These are phyloP conservation scores for Bombus confusus DNA, from an alignment of 1,140 invertebrate genomes.

Conservation along the genomic window DNA sequence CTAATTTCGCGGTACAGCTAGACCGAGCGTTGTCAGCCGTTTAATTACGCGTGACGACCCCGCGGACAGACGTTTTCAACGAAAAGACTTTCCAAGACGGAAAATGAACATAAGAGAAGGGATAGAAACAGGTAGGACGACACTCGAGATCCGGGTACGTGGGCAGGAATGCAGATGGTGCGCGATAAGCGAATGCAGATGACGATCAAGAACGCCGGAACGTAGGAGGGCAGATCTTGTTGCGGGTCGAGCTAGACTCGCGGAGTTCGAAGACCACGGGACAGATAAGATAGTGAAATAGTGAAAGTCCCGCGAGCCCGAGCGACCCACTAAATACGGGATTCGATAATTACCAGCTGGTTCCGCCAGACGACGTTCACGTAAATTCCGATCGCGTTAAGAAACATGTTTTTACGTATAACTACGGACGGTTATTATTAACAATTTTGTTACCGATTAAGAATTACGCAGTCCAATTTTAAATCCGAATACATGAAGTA, in stretches of 20 bases:
- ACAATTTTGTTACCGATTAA: background rate
- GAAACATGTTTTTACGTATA: background rate
- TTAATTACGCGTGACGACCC: conserved; percentile 48
- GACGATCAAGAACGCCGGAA: conserved; percentile 55
- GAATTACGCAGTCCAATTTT: background rate
- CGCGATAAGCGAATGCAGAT: conserved; percentile 62
- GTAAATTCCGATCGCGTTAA: conserved; percentile 9
- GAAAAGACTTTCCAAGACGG: background rate
- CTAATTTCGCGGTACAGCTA: conserved; percentile 20
- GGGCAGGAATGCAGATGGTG: conserved; percentile 72
- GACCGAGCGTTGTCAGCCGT: background rate
- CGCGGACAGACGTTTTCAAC: background rate
- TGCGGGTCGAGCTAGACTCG: conserved; percentile 23
- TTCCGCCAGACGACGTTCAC: background rate
- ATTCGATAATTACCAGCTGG: conserved; percentile 39
- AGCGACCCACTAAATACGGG: conserved; percentile 28
- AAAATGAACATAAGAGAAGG: conserved; percentile 14
- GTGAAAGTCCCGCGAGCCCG: conserved; percentile 42
- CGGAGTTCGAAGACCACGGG: conserved; percentile 36
- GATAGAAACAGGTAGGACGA: conserved; percentile 69
- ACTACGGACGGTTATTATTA: background rate
- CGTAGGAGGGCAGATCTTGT: conserved; percentile 50
- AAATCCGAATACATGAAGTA: background rate
- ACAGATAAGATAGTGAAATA: conserved; percentile 58
- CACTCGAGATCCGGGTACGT: conserved; percentile 70